Base-by-base conservation (phyloP, 2,888 invertebrate species). In the Lepeophtheirus nordmannii region DNA sequence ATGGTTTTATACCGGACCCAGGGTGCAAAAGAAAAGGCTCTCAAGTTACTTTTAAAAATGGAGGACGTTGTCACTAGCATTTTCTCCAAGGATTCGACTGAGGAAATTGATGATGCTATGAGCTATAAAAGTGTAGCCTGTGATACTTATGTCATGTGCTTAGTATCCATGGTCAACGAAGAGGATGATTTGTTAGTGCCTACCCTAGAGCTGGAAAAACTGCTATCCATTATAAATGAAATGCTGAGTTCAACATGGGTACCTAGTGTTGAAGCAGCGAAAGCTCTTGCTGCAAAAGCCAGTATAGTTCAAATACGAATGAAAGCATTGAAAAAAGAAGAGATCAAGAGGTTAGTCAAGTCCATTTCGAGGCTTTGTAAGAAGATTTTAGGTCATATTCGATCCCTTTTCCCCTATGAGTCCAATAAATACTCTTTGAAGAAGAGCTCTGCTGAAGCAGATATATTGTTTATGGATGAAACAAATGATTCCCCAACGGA, bases 401-500 rank as follows among this genome's bases (percentile, higher is more conserved):
- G 37, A 17, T 10, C 14, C 22, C 23, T 20, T 17, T 63, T 63
- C 17, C 22, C 22, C 11, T 41, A 63, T 10, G 56, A 63, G 8
- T 46, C 53, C 17, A 46, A 46, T 46, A 46, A 46, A 17, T 63
- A 63, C 38, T 56, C 56, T 23, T 8, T n/a, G 10, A 37, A 37
- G 23, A 53, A 46, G 20, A 23, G 63, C 9, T n/a, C 22, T 22
- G 46, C 41, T 9, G 63, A 63, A n/a, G 38, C 46, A 14, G 63
- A 63, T 30, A 63, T 63, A 37, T n/a, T 63, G 22, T 63, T 63
- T 30, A 53, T 63, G 20, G 63, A 63, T 30, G 63, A 53, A 20
- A 56, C 38, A 17, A 53, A 53, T 11, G 56, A 56, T 37, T 53
- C 63, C 1, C 38, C 66, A 1, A 10, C 39, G 8, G 60, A 66